A percentile compares a stretch with the other conserved stretches of the same genome.
Conservation (phyloP, 1,140 invertebrate genomes). For the Sminthurides bifidus region DNA sequence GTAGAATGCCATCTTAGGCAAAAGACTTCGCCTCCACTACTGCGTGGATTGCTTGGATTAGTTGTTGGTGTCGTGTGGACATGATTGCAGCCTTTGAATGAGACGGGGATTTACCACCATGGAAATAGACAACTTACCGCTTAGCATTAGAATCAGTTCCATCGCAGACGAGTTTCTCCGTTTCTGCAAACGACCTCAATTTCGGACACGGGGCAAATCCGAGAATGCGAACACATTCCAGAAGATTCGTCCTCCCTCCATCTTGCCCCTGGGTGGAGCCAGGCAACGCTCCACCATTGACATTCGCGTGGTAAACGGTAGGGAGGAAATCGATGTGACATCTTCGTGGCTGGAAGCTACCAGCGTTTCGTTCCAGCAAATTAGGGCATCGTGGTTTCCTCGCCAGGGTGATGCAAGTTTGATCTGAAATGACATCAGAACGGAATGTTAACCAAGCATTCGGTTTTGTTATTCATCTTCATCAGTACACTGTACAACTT, state of each 20-base stretch:
- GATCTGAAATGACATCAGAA: constrained; percentile 16
- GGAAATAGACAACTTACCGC: no score
- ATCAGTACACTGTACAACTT: no score
- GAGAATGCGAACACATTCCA: constrained; percentile 26
- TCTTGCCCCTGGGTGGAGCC: background rate
- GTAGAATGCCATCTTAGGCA: no score
- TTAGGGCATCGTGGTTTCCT: constrained; percentile 30
- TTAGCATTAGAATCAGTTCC: constrained; percentile 41
- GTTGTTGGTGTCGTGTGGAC: no score
- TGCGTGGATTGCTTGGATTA: no score
- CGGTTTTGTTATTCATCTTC: no score
- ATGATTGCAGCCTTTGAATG: no score
- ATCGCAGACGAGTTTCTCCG: constrained; percentile 39
- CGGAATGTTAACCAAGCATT: no score
- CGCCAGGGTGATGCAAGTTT: constrained; percentile 25
- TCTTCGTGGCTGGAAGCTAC: constrained; percentile 7
- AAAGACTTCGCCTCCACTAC: no score
- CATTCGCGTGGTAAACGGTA: constrained; percentile 15
- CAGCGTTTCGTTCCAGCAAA: constrained; percentile 15
- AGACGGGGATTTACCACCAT: no score
- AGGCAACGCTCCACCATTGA: background rate
- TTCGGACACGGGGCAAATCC: constrained; percentile 39
- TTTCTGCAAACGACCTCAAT: constrained; percentile 37
- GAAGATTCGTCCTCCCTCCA: constrained; percentile 6
- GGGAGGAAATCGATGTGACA: constrained; percentile 30